Evolutionary conservation across 2,797 vertebrate species (phyloP), one percentile per base, ranked within the genome.

Genomic region (Phrynocephalus guinanensis): DNA sequence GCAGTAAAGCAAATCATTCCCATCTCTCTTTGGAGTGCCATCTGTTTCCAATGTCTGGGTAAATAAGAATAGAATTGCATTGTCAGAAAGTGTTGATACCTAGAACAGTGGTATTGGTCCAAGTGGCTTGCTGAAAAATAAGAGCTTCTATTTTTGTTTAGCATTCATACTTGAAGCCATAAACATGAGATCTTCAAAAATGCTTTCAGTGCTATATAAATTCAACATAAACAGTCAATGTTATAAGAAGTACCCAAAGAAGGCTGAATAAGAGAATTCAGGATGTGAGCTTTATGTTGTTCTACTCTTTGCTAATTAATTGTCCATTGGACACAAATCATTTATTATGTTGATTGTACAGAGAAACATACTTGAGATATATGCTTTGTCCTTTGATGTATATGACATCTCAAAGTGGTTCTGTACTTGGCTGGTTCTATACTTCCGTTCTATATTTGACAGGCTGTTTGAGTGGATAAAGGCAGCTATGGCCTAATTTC

Each of bases 201-300:
- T 44, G 38, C 38, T 44, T 44, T 44, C 38, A 44, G 38, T 70
- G 50, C 38, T 68, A 82, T 70, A 68, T 82, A 68, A 70, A 82
- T 44, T 82, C 26, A 48, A 18, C 66, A 81, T 81, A 81, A 81
- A 82, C 66, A 70, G 80, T 82, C 9, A 52, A 82, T 63, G 67
- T 67, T 38, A 67, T n/a, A 50, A 68, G 26, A 18, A 3, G 13
- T 56, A 11, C 26, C 26, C 80, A 82, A 70, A 44, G 6, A 11
- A 28, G 11, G 26, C 15, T 38, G 38, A 38, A 38, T 38, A 38
- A 38, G 38, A 38, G 38, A 38, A 38, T 38, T 38, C 38, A 38
- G 38, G 38, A 38, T 38, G 38, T 38, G 38, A 38, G 38, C 38
- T 38, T 82, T 63, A 67, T 72, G 48, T 56, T 72, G 28, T 28